Base-by-base conservation (phyloP, 2,888 invertebrate species). In the Scaptomyza parva region DNA sequence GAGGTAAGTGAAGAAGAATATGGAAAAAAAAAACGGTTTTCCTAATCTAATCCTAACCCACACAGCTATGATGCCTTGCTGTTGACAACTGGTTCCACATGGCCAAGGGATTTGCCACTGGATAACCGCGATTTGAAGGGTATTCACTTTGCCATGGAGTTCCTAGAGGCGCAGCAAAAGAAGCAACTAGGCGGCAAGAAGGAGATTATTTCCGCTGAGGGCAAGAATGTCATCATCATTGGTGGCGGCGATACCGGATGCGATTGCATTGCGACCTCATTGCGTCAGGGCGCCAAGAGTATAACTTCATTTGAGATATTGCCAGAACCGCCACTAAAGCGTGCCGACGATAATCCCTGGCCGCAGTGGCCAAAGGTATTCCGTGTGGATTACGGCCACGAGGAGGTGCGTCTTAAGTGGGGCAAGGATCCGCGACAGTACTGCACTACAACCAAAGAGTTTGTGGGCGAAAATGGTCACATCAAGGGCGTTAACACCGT, bases 281-380 rank as follows among this genome's bases (percentile, higher is more conserved):
- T 99, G 64, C 94, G 99, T 9, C 94, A 98, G 93, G 98, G 99
- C 50, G 99, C 99, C 37, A 92, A 93, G 60, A 91, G 90, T 81
- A 97, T 99, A 86, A 97, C 97, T 0, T 96, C 98, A 0, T 99
- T 99, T 92, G 99, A 99, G 93, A 99, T 99, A 89, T 93, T 99
- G 51, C 99, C 99, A 0, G 95, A 97, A 87, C 99, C 99, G 14
- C 96, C 97, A 54, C 93, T 93, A 2, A 93, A 93, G 24, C 94
- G 99, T 33, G 95, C 96, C 12, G 93, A 93, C 14, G 98, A 98
- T 91, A 99, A 99, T 92, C 99, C 99, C 0, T 99, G 99, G 99
- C 99, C 99, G 2, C 98, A 99, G 90, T 99, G 97, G 96, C 99
- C 99, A 0, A 94, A 97, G 89, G 96, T 98, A 22, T 99, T 99